Conservation (phyloP, 92 coral and sea anemone genomes). For the Anthopleura xanthogrammica region DNA sequence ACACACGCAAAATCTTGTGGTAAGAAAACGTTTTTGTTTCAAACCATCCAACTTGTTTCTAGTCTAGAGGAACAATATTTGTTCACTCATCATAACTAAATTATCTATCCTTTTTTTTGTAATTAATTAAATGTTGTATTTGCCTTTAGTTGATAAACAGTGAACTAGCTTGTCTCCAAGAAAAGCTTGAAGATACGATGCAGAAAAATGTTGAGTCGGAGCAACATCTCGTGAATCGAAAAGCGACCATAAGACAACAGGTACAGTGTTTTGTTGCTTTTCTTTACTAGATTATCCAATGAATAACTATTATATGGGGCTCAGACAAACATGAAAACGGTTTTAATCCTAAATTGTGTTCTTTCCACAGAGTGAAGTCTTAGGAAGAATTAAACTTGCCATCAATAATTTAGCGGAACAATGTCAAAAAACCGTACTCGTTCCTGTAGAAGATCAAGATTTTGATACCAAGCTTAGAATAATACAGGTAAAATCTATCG, state of each 20-base stretch:
- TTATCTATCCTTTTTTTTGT: no score
- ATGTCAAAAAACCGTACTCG: slow-evolving; percentile 66
- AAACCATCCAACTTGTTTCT: no score
- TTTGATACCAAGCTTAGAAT: slow-evolving; percentile 72
- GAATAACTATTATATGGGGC: no score
- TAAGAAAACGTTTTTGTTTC: slow-evolving; percentile 17
- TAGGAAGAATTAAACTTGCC: slow-evolving; percentile 84
- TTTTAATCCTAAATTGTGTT: not conserved
- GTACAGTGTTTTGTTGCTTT: slow-evolving; percentile 27
- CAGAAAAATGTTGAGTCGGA: slow-evolving; percentile 82
- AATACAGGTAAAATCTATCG: slow-evolving; percentile 48
- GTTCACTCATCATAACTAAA: no score
- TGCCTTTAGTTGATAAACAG: slow-evolving; percentile 72
- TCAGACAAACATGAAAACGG: not conserved
- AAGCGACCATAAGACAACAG: slow-evolving; percentile 82
- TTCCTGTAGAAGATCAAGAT: slow-evolving; percentile 69
- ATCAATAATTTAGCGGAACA: slow-evolving; percentile 86
- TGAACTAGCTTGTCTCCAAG: slow-evolving; percentile 79
- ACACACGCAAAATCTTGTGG: slow-evolving; percentile 82
- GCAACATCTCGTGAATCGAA: slow-evolving; percentile 69
- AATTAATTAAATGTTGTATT: no score
- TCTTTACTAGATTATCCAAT: not conserved
- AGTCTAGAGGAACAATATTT: no score
- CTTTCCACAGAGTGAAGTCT: slow-evolving; percentile 67
- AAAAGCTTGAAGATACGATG: slow-evolving; percentile 62